These are phyloP conservation scores for Mola mola DNA, from an alignment of 2,113 vertebrate genomes.

Conservation along the genomic window DNA sequence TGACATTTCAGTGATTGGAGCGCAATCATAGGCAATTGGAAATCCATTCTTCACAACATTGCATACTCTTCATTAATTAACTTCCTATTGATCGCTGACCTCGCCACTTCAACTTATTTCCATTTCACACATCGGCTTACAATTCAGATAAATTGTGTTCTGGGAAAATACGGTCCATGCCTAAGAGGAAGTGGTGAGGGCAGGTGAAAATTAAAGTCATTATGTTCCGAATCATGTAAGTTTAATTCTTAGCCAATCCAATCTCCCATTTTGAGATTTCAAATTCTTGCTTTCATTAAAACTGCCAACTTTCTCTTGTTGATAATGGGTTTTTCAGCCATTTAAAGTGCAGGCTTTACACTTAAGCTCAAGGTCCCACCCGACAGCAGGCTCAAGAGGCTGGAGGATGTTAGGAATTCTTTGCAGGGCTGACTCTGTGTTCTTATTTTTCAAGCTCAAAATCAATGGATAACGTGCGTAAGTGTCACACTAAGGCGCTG, in stretches of 20 bases:
- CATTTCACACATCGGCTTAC: conserved; percentile 58
- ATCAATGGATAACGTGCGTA: too few relatives aligned
- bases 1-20: conserved; percentile 72
- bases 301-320: conserved; percentile 10
- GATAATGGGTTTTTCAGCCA: conserved; percentile 43
- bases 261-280: conserved; percentile 9
- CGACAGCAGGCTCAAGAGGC: conserved; percentile 29
- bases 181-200: conserved; percentile 24
- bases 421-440: conserved; percentile 2
- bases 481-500: too few relatives aligned
- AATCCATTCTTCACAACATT: conserved; percentile 76
- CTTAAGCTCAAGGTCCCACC: conserved; percentile 32
- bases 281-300: conserved; percentile 25
- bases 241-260: neutral
- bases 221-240: conserved; percentile 22
- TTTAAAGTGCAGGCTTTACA: conserved; percentile 33
- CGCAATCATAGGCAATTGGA: conserved; percentile 69
- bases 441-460: too few relatives aligned
- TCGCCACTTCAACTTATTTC: conserved; percentile 73
- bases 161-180: conserved; percentile 12
- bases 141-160: conserved; percentile 44
- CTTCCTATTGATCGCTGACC: conserved; percentile 79
- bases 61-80: conserved; percentile 82
- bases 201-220: conserved; percentile 32
- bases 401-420: conserved; percentile 5